phyloP scores from a whole-genome alignment of 2,888 invertebrate genomes.

The Nebria salina region DNA sequence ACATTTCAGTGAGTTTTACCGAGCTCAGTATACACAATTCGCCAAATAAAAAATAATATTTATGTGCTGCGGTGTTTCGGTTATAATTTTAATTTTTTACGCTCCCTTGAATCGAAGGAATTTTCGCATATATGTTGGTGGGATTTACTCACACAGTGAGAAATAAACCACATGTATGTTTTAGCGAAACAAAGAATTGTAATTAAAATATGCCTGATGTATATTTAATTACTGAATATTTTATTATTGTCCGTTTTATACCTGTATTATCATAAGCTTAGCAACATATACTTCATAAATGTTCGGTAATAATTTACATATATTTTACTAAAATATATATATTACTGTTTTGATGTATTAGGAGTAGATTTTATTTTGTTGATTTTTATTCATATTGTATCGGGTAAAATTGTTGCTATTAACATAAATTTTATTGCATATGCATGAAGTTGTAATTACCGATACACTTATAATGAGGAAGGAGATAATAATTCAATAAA shows the following conservation, averaged over 20 bases:
- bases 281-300: not conserved
- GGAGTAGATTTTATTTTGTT: too few species aligned
- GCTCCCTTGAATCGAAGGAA: not conserved
- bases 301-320: not conserved
- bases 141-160: not conserved
- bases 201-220: not conserved
- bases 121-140: not conserved
- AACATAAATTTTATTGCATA: not conserved
- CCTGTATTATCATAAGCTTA: not conserved
- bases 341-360: too few species aligned
- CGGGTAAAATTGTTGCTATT: too few species aligned
- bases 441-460: not conserved
- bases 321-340: too few species aligned
- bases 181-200: not conserved
- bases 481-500: not conserved
- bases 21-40: not conserved
- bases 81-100: constrained; percentile 21
- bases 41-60: not conserved
- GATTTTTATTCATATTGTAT: too few species aligned
- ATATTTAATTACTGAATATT: not conserved
- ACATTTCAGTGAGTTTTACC: not conserved
- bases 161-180: not conserved
- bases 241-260: not conserved
- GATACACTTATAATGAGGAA: not conserved
- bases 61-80: constrained; percentile 23